Evolutionary conservation across 2,888 invertebrate species (phyloP).

Genomic region (Nematopogon swammerdamellus): DNA sequence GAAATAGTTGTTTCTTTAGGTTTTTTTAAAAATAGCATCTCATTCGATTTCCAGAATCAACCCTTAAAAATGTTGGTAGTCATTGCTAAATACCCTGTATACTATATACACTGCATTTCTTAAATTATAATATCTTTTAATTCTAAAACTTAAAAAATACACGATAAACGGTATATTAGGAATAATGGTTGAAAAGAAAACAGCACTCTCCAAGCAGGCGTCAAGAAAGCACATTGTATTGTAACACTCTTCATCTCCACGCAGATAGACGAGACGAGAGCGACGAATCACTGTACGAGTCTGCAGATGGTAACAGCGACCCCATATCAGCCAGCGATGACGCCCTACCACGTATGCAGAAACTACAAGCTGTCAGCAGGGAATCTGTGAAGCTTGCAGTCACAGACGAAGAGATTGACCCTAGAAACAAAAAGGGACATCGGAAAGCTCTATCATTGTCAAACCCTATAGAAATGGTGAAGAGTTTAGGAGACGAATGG

Average conservation of each 20-base stretch:
- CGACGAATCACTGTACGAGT: constrained; percentile 48
- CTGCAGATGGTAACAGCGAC: constrained; percentile 47
- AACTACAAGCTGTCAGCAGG: constrained; percentile 44
- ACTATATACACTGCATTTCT: no score
- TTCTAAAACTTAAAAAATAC: no score
- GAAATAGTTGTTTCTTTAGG: no score
- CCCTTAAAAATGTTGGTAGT: no score
- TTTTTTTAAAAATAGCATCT: no score
- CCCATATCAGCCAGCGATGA: constrained; percentile 45
- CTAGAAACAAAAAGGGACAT: constrained; percentile 35
- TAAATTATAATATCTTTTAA: no score
- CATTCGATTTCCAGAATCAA: no score
- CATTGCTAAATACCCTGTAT: no score
- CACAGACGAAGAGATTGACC: constrained; percentile 45
- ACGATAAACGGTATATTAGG: no score
- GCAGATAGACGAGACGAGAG: constrained; percentile 49
- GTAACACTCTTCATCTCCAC: constrained; percentile 3
- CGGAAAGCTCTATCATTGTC: constrained; percentile 50
- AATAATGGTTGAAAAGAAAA: no score
- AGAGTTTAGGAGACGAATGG: constrained; percentile 46
- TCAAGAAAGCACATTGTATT: no score
- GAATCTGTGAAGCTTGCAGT: constrained; percentile 45
- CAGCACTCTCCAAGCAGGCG: no score
- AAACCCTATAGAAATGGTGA: constrained; percentile 46
- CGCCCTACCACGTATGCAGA: constrained; percentile 32